Conservation (phyloP, 2,113 vertebrate genomes). For the Nibea coibor region DNA sequence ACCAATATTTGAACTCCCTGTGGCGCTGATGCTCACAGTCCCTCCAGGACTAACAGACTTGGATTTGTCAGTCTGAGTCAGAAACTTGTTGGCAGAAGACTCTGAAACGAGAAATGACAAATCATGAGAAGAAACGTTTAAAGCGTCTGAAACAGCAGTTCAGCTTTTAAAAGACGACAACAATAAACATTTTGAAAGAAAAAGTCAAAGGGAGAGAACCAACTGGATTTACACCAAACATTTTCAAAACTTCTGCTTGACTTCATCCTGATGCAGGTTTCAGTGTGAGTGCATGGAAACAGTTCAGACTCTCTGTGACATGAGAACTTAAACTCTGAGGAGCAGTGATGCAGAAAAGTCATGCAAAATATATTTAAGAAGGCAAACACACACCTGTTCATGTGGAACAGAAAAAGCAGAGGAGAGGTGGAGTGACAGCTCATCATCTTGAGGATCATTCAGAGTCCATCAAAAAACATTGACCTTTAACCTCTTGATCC, state of each 20-base stretch:
- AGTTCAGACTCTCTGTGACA: slow-evolving; percentile 9
- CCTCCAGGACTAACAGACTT: no score
- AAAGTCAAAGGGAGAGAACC: no score
- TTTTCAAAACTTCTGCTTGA: background rate
- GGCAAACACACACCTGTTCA: slow-evolving; percentile 18
- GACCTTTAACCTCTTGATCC: background rate
- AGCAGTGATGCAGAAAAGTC: slow-evolving; percentile 10
- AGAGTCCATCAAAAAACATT: background rate
- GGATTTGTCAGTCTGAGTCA: no score
- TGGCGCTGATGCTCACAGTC: no score
- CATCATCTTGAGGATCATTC: background rate
- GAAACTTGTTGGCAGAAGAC: no score
- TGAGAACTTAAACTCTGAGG: slow-evolving; percentile 28
- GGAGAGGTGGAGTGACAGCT: background rate
- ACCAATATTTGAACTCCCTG: no score
- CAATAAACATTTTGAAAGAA: no score
- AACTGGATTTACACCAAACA: no score
- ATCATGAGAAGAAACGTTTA: no score
- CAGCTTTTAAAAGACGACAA: background rate
- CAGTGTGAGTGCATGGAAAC: slow-evolving; percentile 15
- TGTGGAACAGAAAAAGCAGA: slow-evolving; percentile 16
- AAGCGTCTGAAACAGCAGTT: background rate
- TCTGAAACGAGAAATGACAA: no score
- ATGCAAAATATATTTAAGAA: slow-evolving; percentile 10
- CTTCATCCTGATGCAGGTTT: slow-evolving; percentile 46